Base-by-base conservation (phyloP, 2,888 invertebrate genomes). In the Keiferia lycopersicella region DNA sequence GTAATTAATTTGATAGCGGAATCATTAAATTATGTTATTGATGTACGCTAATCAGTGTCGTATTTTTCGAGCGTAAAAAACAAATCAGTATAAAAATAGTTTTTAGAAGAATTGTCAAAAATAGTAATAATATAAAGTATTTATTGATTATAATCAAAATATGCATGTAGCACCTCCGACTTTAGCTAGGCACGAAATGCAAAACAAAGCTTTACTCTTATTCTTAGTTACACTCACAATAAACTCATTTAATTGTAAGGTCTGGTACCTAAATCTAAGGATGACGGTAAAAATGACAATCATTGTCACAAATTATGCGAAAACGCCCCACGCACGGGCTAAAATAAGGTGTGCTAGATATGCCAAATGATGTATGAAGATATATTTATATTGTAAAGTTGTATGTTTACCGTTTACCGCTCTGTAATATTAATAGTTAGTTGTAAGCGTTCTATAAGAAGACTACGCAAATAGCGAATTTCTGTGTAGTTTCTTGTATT, bases 281-380 rank as follows among this genome's bases (percentile, higher is more conserved):
- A 12, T 62, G 26, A 41, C 41, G 62, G 26, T 11, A 62, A 7
- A 2, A 61, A 56, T 26, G 61, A 64, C 56, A 64, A 50, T 1
- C 12, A 22, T 64, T 68, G 68, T 70, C 70, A 70, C 67, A 69
- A 71, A 68, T 63, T 22, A 20, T 6, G 61, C 63, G 63, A 62
- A 66, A 62, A 66, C 61, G 66, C 73, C 73, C 66, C 56, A 56
- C 45, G 57, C 64, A 65, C 70, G 74, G 73, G 69, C 68, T 69
- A 64, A 65, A 79, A 78, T 4, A 45, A 75, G 79, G 82, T 84
- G 84, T 86, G 86, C 86, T 87, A 87, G 86, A 79, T 81, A 84
- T 84, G 84, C 86, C 86, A 87, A 87, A 86, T 82, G 76, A 77
- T 22, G 69, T 79, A 74, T 71, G 67, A 71, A 68, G 67, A 71